Percentiles rank a stretch among this genome's conserved stretches.
Conservation (phyloP, 23 tunicate genomes). For the Ciona savignyi region DNA sequence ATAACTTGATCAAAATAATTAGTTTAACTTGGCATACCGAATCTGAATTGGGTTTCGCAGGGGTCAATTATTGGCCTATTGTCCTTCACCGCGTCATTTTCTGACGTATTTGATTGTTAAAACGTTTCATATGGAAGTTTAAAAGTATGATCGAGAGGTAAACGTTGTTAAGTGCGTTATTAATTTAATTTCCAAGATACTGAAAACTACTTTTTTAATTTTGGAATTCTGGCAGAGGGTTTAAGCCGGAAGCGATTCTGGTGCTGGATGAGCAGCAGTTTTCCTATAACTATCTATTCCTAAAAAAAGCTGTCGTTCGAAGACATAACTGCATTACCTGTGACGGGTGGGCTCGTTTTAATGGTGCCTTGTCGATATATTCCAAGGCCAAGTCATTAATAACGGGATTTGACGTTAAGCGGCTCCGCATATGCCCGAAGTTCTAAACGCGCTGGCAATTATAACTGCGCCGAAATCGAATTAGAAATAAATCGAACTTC, state of each 20-base stretch:
- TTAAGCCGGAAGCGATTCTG: background rate
- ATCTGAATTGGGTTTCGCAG: background rate
- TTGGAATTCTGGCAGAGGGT: too few relatives aligned
- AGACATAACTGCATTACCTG: background rate
- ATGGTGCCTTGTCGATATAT: slow-evolving; percentile 1
- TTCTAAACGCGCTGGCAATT: background rate
- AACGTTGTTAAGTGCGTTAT: too few relatives aligned
- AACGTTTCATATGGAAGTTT: background rate
- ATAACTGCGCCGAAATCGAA: background rate
- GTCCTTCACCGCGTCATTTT: background rate
- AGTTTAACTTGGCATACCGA: background rate
- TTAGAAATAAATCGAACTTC: background rate
- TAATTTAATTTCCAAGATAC: too few relatives aligned
- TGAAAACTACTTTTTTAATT: too few relatives aligned
- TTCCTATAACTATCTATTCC: background rate
- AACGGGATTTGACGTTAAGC: background rate
- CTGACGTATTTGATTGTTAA: background rate
- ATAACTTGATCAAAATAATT: background rate
- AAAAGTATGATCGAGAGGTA: too few relatives aligned
- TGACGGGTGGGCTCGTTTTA: background rate
- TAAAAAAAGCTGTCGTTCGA: background rate
- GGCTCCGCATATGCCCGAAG: slow-evolving; percentile 1
- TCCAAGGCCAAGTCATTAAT: background rate
- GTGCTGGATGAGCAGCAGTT: background rate
- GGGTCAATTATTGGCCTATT: background rate